phyloP scores from a whole-genome alignment of 1,140 invertebrate species.

The Sesamia nonagrioides region DNA sequence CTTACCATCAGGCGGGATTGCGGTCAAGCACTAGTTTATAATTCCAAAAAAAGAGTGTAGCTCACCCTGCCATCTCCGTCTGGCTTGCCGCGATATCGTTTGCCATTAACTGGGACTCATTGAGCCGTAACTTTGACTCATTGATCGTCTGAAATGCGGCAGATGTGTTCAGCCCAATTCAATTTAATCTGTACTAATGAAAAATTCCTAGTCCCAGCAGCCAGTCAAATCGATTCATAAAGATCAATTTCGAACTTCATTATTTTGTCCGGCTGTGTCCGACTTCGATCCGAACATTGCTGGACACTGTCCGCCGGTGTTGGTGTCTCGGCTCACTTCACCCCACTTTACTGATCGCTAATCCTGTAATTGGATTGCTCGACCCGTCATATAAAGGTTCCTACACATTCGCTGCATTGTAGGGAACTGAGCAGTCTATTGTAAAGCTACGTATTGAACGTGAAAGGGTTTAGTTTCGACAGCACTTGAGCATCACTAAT shows the following conservation, averaged over 20 bases:
- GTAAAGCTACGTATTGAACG: neutral
- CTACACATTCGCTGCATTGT: conserved; percentile 40
- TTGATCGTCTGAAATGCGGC: too few relatives aligned
- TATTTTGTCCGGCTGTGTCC: conserved; percentile 5
- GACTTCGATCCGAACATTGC: neutral
- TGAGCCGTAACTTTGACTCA: too few relatives aligned
- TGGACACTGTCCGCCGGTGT: neutral
- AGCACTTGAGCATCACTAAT: too few relatives aligned
- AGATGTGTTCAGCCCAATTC: too few relatives aligned
- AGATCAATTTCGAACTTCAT: neutral
- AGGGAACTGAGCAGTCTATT: neutral
- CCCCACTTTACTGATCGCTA: conserved; percentile 63
- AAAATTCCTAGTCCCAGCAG: neutral
- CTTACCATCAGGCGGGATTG: too few relatives aligned
- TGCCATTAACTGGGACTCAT: too few relatives aligned
- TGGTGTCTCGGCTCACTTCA: conserved; percentile 61
- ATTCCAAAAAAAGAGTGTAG: too few relatives aligned
- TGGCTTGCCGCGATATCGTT: too few relatives aligned
- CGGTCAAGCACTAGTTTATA: too few relatives aligned
- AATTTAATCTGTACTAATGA: neutral
- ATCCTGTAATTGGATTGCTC: conserved; percentile 66
- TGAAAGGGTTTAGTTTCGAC: neutral
- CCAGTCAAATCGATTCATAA: neutral
- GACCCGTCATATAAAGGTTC: conserved; percentile 48
- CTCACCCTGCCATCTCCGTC: too few relatives aligned